Conservation (phyloP, 2,888 invertebrate species). For the Mythimna vitellina region DNA sequence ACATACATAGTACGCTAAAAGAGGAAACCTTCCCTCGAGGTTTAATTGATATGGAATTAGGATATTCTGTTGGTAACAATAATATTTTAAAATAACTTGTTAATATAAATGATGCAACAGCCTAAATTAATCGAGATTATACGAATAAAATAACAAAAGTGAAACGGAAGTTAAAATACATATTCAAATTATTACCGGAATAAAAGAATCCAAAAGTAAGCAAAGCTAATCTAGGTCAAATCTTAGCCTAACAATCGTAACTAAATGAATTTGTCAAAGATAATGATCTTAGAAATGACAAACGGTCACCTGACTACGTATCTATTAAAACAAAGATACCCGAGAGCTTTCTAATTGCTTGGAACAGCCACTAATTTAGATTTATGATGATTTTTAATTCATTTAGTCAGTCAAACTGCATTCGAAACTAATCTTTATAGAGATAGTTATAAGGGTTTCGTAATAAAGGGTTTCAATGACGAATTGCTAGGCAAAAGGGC, state of each 20-base stretch:
- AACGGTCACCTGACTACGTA: conserved; percentile 56
- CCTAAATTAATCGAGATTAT: neutral
- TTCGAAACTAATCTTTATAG: conserved; percentile 27
- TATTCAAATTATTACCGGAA: neutral
- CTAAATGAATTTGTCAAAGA: conserved; percentile 63
- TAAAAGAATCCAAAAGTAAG: conserved; percentile 3
- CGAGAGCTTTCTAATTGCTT: conserved; percentile 83
- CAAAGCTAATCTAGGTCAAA: conserved; percentile 31
- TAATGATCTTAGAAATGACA: conserved; percentile 63
- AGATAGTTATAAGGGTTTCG: conserved; percentile 10
- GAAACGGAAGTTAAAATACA: neutral
- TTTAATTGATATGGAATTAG: neutral
- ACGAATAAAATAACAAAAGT: neutral
- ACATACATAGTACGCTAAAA: neutral
- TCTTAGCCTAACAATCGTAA: conserved; percentile 29
- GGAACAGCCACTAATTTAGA: conserved; percentile 75
- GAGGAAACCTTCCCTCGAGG: too few relatives aligned
- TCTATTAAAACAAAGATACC: conserved; percentile 80
- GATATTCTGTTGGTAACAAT: neutral
- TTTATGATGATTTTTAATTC: conserved; percentile 71
- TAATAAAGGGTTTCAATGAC: conserved; percentile 31
- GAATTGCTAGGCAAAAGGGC: conserved; percentile 47
- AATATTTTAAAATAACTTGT: neutral
- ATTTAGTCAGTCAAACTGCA: conserved; percentile 13
- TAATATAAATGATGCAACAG: neutral